Base-by-base conservation (phyloP, 2,113 vertebrate species). In the Rhea pennata region DNA sequence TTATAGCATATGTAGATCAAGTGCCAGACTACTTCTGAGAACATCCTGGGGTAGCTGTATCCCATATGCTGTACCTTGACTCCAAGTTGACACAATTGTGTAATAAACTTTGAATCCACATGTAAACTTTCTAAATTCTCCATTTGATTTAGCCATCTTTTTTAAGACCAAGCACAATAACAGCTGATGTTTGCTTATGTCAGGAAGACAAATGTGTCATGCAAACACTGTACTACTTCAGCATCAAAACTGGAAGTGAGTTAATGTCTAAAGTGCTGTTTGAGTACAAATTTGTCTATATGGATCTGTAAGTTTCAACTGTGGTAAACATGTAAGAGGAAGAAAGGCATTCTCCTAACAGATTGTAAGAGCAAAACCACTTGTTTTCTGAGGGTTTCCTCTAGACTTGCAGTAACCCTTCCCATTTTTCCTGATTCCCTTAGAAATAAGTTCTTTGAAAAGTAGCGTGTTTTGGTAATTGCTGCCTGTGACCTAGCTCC, bases 101-200 rank as follows among this genome's bases (percentile, higher is more conserved):
- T 33, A 90, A 71, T 92, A 64, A 69, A 31, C 87, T 74, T 95
- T 95, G 85, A 77, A 53, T 96, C 77, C 54, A 92, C 74, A 90
- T 77, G 70, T 51, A 73, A 81, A 44, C 46, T 74, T 84, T 74
- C 22, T 31, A 44, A 87, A 86, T 81, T 75, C 74, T 7, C 0
- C 53, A 39, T 89, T 93, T 96, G 84, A 85, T 95, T 92, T 92
- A 42, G 44, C 93, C 48, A 3, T 77, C 29, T 81, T 88, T 46
- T 90, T 12, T 90, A 92, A 97, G 33, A 75, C 66, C 29, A 78
- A 93, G 64, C 86, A 94, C 27, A 96, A 53, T 92, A 86, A 69
- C 93, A 93, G 81, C 85, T 96, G 86, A 26, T 84, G 92, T 90
- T 93, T 84, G 64, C 58, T 88, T 91, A 88, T 87, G 31, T 84